Base-by-base conservation (phyloP, 2,113 vertebrate species). In the Tyrannus savana region DNA sequence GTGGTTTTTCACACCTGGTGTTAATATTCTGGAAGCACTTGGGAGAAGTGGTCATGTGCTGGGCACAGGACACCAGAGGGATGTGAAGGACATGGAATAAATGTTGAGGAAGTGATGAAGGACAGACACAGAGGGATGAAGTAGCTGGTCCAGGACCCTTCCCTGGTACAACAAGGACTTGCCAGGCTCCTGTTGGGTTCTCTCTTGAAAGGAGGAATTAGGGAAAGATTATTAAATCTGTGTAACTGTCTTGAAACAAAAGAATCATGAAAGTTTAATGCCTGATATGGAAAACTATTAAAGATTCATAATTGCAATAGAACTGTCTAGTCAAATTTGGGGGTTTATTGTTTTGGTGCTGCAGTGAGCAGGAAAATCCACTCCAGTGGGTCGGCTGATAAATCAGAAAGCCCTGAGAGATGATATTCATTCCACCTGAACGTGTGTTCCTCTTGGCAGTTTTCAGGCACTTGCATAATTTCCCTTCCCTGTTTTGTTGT, bases 281-380 rank as follows among this genome's bases (percentile, higher is more conserved):
- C 64, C 76, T 41, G 77, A 37, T 84, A 87, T 56, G 35, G 90
- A 93, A 96, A 96, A 81, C 64, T 53, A 95, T 96, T 94, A 93
- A 97, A 97, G 82, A 97, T 97, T 97, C 89, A 92, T 93, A 92
- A 93, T 66, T 96, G 62, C 82, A 94, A 67, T 96, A 94, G 95
- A 93, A 64, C 53, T 82, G 31, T 37, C 59, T 68, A 84, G 84
- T 87, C 17, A 18, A 76, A 83, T 79, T 89, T 86, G 92, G 59
- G 33, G 84, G 74, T 80, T 84, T 63, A 10, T 46, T 44, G n/a
- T 77, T 84, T 56, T 11, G 3, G 24, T 73, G 52, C 58, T 37
- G n/a, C 78, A 46, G 7, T 63, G 80, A 73, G 88, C 68, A 19
- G 5, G 73, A 63, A 39, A 77, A 78, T 56, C 31, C 23, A 5